Evolutionary conservation across 2,888 invertebrate species (phyloP).

Genomic region (Sinopyrophorus schimmeli): DNA sequence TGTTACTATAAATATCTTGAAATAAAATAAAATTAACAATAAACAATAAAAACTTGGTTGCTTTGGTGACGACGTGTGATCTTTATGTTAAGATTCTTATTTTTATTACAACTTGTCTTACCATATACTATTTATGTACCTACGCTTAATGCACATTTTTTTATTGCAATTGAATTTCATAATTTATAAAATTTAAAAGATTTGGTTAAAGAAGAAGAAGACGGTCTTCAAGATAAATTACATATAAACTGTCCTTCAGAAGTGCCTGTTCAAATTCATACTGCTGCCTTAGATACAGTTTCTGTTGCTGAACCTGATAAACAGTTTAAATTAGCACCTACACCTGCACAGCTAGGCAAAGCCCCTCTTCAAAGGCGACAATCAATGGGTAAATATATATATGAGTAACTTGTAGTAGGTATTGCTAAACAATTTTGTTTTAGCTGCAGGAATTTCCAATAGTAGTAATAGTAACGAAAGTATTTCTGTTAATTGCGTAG

Average conservation of each 20-base stretch:
- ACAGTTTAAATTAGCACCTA: slow-evolving; percentile 83
- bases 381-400: slow-evolving; percentile 69
- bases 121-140: too few species aligned
- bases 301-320: slow-evolving; percentile 36
- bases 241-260: slow-evolving; percentile 37
- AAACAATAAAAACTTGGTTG: too few species aligned
- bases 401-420: neutral
- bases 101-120: too few species aligned
- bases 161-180: too few species aligned
- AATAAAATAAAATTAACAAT: too few species aligned
- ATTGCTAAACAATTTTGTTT: slow-evolving; percentile 14
- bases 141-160: too few species aligned
- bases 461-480: slow-evolving; percentile 22
- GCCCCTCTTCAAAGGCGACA: slow-evolving; percentile 87
- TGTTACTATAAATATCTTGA: too few species aligned
- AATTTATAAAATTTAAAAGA: slow-evolving; percentile 3
- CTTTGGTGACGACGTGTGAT: too few species aligned
- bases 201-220: slow-evolving; percentile 15
- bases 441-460: slow-evolving; percentile 30
- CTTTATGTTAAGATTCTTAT: too few species aligned
- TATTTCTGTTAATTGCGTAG: slow-evolving; percentile 25
- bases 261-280: slow-evolving; percentile 37
- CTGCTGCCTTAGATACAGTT: slow-evolving; percentile 25
- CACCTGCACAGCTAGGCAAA: slow-evolving; percentile 90
- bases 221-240: slow-evolving; percentile 21